A percentile compares a stretch with the other conserved stretches of the same genome.
Evolutionary conservation across 2,797 vertebrate species (phyloP).

Genomic region (Helostoma temminkii): DNA sequence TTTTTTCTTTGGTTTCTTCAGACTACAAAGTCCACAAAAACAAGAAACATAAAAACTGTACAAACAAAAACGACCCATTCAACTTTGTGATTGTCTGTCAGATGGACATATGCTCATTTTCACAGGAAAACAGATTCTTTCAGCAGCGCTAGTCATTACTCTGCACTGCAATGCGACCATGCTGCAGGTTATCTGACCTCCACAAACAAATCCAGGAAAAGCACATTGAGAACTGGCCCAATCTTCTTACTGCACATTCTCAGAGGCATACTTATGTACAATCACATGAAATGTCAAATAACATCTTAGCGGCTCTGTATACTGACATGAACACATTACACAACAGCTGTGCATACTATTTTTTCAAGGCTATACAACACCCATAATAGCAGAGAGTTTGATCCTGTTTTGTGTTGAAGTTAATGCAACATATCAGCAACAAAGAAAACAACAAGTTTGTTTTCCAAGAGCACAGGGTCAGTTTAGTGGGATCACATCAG

Average conservation of each 20-base stretch:
- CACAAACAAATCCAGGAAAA: slow-evolving; percentile 83
- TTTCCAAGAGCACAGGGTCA: slow-evolving; percentile 58
- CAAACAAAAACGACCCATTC: slow-evolving; percentile 30
- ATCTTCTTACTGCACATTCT: slow-evolving; percentile 74
- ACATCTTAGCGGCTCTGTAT: slow-evolving; percentile 8
- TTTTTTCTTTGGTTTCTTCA: slow-evolving; percentile 51
- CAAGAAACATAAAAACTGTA: slow-evolving; percentile 53
- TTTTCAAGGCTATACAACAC: slow-evolving; percentile 35
- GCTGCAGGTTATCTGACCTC: slow-evolving; percentile 77
- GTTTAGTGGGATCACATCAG: slow-evolving; percentile 46
- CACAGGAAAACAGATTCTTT: slow-evolving; percentile 54
- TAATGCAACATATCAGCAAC: slow-evolving; percentile 40
- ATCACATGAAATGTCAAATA: slow-evolving; percentile 33
- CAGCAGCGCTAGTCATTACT: slow-evolving; percentile 32
- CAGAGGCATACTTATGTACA: slow-evolving; percentile 29
- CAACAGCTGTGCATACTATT: slow-evolving; percentile 24
- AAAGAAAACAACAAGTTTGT: slow-evolving; percentile 57
- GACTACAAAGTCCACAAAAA: slow-evolving; percentile 38
- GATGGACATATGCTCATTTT: slow-evolving; percentile 22
- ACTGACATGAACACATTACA: slow-evolving; percentile 25
- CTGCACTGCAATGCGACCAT: background rate
- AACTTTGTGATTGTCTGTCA: slow-evolving; percentile 40
- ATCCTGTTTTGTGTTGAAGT: slow-evolving; percentile 26
- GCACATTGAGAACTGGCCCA: slow-evolving; percentile 71
- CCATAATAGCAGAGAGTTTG: slow-evolving; percentile 9